Conservation (phyloP, 2,113 vertebrate genomes). For the Desmodus rotundus region DNA sequence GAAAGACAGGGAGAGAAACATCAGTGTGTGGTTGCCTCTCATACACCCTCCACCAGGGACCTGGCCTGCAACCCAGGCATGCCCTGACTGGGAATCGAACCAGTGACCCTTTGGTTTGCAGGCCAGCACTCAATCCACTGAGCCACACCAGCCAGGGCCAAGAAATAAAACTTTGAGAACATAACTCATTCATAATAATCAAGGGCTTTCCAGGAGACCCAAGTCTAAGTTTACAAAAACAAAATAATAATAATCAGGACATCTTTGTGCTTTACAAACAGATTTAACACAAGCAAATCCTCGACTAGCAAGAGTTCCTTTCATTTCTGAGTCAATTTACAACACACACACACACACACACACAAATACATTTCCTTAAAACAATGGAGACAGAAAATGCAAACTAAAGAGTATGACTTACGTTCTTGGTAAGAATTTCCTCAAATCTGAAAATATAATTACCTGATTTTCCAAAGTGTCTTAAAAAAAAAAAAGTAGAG, state of each 20-base stretch:
- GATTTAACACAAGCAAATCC: background rate
- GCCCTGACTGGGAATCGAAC: too few species aligned
- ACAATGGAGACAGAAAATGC: background rate
- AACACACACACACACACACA: too few species aligned
- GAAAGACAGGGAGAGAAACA: too few species aligned
- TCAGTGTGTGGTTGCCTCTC: too few species aligned
- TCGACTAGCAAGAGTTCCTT: background rate
- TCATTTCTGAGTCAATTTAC: background rate
- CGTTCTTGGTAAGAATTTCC: background rate
- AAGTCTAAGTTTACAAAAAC: background rate
- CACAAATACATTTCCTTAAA: background rate
- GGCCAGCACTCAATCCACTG: too few species aligned
- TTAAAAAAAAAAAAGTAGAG: background rate
- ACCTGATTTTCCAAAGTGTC: background rate
- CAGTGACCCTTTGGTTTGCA: too few species aligned
- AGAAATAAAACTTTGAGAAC: background rate
- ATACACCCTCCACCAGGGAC: too few species aligned
- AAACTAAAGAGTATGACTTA: background rate
- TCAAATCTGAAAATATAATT: background rate
- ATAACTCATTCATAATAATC: background rate
- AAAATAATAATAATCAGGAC: background rate
- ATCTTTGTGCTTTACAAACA: background rate
- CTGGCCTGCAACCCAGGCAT: too few species aligned
- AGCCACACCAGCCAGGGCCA: background rate
- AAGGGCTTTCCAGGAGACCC: background rate